Base-by-base conservation (phyloP, 2,888 invertebrate genomes). In the Zelleria hepariella region DNA sequence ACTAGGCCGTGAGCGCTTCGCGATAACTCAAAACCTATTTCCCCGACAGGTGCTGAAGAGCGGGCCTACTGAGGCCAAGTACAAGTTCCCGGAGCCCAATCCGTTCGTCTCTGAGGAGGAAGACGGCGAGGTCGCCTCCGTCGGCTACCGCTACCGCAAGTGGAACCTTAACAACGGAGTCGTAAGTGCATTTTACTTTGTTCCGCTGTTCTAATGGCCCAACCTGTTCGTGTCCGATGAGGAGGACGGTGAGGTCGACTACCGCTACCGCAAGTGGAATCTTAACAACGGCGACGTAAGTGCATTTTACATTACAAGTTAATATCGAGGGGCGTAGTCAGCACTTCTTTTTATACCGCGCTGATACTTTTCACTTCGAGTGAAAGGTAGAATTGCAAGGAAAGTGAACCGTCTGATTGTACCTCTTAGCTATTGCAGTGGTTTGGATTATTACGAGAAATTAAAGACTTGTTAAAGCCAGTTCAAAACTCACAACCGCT, bases 201-300 rank as follows among this genome's bases (percentile, higher is more conserved):
- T 27, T 2, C 27, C 5, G 32, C 10, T 32, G 79, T 98, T 98
- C 82, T 95, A 96, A 0, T 94, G 98, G 68, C 85, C 93, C 0
- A 98, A 98, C 86, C 98, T 98, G 0, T 98, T 99, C 77, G 93
- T 97, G 65, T 94, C 96, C 6, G 96, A 97, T 67, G 96, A 96
- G 64, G 97, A 97, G 65, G 97, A 97, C 62, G 94, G 95, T 2
- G 97, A 98, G 75, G 94, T 98, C 0, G 98, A 96, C 5, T 99
- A 99, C 82, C 94, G 98, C 73, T 99, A 99, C 87, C 93, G 98
- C 68, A 97, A 98, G 80, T 99, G 97, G 96, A 95, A 97, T 79
- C 91, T 99, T 58, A 98, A 98, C 65, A 97, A 96, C 75, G 96
- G 95, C 62, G 94, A 98, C 65, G 94, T 95, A 69, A 90, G 91